Evolutionary conservation across 2,797 vertebrate species (phyloP), one percentile per base, ranked within the genome.

Genomic region (Gymnothorax javanicus): DNA sequence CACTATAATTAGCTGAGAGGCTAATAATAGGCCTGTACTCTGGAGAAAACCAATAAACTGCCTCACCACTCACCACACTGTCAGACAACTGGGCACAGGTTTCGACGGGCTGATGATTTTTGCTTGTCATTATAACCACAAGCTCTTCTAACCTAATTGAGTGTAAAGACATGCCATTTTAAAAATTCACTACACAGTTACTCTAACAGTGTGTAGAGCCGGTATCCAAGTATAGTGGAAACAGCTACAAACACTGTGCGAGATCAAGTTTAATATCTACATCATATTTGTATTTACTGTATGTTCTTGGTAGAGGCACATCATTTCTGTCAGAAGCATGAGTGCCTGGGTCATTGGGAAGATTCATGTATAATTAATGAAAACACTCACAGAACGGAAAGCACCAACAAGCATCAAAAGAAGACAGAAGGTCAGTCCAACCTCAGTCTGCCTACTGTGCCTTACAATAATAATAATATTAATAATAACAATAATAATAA

Each of bases 281-380:
- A 17, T 83, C 52, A n/a, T 58, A 27, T 4, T 11, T 59, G 8
- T 59, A 83, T 27, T 83, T 83, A 58, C 25, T 82, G 43, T 54
- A 7, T 81, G 59, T 33, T 12, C 56, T 15, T 8, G 12, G 25
- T 33, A 0, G 20, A 59, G 33, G 82, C 58, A 60, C 58, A 59
- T 83, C n/a, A 83, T 83, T 83, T 83, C n/a, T 60, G 82, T 54
- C 5, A 33, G 11, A 83, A 20, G 33, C 1, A 8, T 59, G 57
- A 27, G 81, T 82, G 52, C 27, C 25, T 20, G 57, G 25, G 82
- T 33, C 13, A 60, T 43, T 60, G 57, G 23, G 17, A 60, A 5
- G 82, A n/a, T 83, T 83, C 25, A 83, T 83, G 82, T 83, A 59
- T 43, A 83, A 83, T 83, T 83, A 57, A 83, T 43, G 82, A 83